These are phyloP conservation scores for Cyprinus carpio DNA, from an alignment of 2,113 vertebrate genomes.

Conservation along the genomic window DNA sequence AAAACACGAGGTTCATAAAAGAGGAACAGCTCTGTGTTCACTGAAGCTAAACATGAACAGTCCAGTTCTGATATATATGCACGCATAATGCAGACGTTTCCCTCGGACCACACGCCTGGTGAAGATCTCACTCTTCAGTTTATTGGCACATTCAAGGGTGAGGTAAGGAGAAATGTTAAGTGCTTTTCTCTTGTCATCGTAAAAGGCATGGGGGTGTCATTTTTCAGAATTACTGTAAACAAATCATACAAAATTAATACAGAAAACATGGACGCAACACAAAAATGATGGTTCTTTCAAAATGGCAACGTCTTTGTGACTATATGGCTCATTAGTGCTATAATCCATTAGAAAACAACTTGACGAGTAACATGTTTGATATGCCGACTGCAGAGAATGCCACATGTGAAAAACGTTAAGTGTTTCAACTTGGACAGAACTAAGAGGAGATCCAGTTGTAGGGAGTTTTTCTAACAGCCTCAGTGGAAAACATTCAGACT, in stretches of 20 bases:
- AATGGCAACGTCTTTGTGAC: background rate
- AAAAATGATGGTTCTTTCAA: background rate
- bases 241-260: slow-evolving; percentile 18
- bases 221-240: slow-evolving; percentile 16
- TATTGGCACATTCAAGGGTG: slow-evolving; percentile 50
- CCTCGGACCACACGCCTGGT: background rate
- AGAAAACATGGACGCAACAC: slow-evolving; percentile 21
- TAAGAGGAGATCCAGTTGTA: background rate
- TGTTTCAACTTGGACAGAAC: background rate
- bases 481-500: background rate
- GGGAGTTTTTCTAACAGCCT: background rate
- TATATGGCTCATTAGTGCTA: background rate
- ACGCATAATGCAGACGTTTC: background rate
- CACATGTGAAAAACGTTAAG: background rate
- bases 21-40: slow-evolving; percentile 42
- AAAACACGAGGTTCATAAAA: slow-evolving; percentile 49
- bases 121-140: background rate
- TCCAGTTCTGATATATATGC: slow-evolving; percentile 29
- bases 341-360: background rate
- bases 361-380: background rate
- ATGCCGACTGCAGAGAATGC: background rate
- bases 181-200: slow-evolving; percentile 15
- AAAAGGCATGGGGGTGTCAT: slow-evolving; percentile 37
- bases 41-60: slow-evolving; percentile 2
- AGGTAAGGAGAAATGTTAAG: slow-evolving; percentile 35